phyloP scores from a whole-genome alignment of 2,888 invertebrate genomes.

The Lithodes maja region DNA sequence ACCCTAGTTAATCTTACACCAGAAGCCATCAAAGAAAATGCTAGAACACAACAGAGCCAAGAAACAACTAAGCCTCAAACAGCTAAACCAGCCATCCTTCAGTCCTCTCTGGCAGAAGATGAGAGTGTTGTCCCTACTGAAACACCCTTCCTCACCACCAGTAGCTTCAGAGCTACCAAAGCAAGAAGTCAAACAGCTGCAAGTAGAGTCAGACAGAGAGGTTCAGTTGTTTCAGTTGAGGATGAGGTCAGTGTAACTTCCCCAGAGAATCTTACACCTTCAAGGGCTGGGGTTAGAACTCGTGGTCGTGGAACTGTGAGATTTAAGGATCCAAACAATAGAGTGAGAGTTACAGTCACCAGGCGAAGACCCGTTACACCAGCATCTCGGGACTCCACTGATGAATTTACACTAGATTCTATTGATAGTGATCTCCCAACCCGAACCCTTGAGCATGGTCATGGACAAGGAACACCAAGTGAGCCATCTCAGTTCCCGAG shows the following conservation, averaged over 20 bases:
- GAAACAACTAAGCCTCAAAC: conserved; percentile 1
- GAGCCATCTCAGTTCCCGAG: no score
- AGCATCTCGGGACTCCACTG: conserved; percentile 8
- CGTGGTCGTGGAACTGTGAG: conserved; percentile 60
- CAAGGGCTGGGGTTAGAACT: conserved; percentile 39
- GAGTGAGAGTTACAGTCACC: conserved; percentile 58
- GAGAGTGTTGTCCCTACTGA: conserved; percentile 32
- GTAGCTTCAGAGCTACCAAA: conserved; percentile 48
- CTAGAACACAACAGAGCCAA: conserved; percentile 12
- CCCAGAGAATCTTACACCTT: conserved; percentile 24
- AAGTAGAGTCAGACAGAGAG: conserved; percentile 8
- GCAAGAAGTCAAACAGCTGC: conserved; percentile 25
- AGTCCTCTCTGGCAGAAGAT: conserved; percentile 53
- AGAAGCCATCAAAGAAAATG: conserved; percentile 31
- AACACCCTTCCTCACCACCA: conserved; percentile 60
- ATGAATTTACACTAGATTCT: not conserved
- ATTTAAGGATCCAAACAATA: conserved; percentile 35
- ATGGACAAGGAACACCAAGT: not conserved
- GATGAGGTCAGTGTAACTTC: conserved; percentile 11
- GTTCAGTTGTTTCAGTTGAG: not conserved
- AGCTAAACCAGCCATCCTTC: conserved; percentile 16
- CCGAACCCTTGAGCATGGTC: not conserved
- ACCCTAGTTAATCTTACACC: conserved; percentile 70
- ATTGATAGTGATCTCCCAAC: not conserved
- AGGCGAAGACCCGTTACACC: conserved; percentile 40